phyloP scores from a whole-genome alignment of 2,888 invertebrate genomes.

The Eumacrocentrus americanus region DNA sequence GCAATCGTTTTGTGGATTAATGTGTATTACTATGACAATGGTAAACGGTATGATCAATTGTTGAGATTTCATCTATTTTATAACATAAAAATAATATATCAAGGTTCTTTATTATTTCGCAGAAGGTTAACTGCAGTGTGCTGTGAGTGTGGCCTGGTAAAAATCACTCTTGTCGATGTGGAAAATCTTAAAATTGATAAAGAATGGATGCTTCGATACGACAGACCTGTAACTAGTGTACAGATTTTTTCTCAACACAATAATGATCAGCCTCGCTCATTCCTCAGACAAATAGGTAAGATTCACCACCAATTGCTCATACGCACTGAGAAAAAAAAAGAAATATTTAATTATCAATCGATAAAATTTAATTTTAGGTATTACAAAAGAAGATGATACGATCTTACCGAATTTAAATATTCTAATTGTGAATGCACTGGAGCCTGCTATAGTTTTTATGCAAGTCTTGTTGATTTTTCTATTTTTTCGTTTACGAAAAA shows the following conservation, averaged over 20 bases:
- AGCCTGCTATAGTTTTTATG: slow-evolving; percentile 68
- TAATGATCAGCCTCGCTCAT: slow-evolving; percentile 42
- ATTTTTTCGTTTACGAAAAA: background rate
- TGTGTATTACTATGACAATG: slow-evolving; percentile 62
- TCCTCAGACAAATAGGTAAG: slow-evolving; percentile 40
- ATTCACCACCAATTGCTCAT: too few relatives aligned
- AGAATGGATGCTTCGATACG: slow-evolving; percentile 64
- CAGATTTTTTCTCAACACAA: slow-evolving; percentile 60
- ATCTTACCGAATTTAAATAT: slow-evolving; percentile 62
- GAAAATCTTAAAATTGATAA: slow-evolving; percentile 62
- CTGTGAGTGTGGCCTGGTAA: slow-evolving; percentile 69
- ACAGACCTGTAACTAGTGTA: slow-evolving; percentile 66
- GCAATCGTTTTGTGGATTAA: slow-evolving; percentile 67
- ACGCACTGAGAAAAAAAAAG: background rate
- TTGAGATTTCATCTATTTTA: background rate
- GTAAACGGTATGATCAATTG: slow-evolving; percentile 58
- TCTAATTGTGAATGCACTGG: slow-evolving; percentile 65
- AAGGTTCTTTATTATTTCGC: slow-evolving; percentile 33
- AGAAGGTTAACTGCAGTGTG: slow-evolving; percentile 68
- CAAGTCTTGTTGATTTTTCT: slow-evolving; percentile 49
- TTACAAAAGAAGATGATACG: background rate
- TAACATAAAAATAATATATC: slow-evolving; percentile 6
- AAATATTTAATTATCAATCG: background rate
- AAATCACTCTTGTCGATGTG: slow-evolving; percentile 64
- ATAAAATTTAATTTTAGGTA: slow-evolving; percentile 8